Percentiles rank a stretch among this genome's conserved stretches.
These are phyloP conservation scores for Copsychus sechellarum DNA, from an alignment of 2,113 vertebrate species.

Conservation along the genomic window DNA sequence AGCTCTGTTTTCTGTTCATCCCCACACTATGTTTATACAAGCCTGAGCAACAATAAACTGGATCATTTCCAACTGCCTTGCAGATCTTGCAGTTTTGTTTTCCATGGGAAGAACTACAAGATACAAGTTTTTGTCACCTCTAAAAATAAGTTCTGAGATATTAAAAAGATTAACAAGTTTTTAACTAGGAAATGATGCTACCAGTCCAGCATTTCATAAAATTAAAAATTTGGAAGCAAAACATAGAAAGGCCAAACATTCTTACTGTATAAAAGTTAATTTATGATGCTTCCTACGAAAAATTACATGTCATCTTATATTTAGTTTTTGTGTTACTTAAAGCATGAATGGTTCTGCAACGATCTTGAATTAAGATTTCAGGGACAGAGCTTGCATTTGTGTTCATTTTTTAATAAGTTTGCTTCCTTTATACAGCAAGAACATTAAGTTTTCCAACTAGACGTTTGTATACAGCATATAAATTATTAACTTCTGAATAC, in stretches of 20 bases:
- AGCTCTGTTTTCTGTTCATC: background rate
- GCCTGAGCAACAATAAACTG: constrained; percentile 1
- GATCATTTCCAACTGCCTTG: background rate
- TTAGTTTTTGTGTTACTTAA: constrained; percentile 52
- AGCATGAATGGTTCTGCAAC: constrained; percentile 42
- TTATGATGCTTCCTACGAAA: constrained; percentile 49
- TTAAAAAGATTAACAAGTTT: background rate
- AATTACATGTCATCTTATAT: constrained; percentile 4
- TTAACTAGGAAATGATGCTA: background rate
- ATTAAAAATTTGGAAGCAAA: background rate
- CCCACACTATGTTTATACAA: background rate
- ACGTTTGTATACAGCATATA: background rate
- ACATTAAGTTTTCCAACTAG: constrained; percentile 17
- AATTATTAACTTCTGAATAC: constrained; percentile 40
- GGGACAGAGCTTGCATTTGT: constrained; percentile 31
- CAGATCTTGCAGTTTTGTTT: background rate
- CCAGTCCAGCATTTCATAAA: background rate
- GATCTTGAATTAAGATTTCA: constrained; percentile 46
- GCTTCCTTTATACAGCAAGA: constrained; percentile 2
- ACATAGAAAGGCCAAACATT: background rate
- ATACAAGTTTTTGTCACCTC: background rate
- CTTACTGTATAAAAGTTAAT: background rate
- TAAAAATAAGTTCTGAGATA: background rate
- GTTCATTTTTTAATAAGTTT: constrained; percentile 47
- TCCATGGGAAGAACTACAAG: background rate